Conservation (phyloP, 2,888 invertebrate genomes). For the Helicoverpa assulta region DNA sequence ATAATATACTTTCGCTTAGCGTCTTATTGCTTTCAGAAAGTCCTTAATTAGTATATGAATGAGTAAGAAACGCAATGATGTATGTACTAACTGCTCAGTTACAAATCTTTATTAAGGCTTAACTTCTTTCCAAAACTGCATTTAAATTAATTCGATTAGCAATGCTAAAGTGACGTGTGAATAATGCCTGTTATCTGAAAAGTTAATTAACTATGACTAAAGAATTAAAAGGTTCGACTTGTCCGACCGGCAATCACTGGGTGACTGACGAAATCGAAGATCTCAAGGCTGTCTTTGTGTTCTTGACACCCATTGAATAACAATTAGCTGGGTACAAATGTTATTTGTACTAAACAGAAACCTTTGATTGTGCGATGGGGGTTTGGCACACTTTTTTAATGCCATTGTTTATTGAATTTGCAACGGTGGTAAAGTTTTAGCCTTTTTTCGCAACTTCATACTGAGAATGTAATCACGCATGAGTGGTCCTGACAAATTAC, state of each 20-base stretch:
- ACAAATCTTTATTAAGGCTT: no score
- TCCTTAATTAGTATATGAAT: background rate
- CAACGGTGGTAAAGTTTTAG: conserved; percentile 6
- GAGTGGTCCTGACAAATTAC: conserved; percentile 3
- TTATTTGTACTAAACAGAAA: conserved; percentile 37
- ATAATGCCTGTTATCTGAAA: conserved; percentile 22
- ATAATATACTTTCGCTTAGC: background rate
- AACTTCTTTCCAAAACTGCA: conserved; percentile 1
- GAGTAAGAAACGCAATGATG: no score
- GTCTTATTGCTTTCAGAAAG: background rate
- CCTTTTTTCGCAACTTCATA: conserved; percentile 5
- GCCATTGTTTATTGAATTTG: conserved; percentile 50
- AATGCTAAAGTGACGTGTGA: conserved; percentile 16
- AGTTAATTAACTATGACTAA: conserved; percentile 42
- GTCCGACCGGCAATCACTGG: conserved; percentile 35
- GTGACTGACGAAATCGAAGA: conserved; percentile 71
- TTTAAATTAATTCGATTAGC: conserved; percentile 14
- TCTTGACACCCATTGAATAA: conserved; percentile 78
- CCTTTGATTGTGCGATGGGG: conserved; percentile 44
- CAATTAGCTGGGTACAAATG: conserved; percentile 65
- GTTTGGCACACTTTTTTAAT: conserved; percentile 37
- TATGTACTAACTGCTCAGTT: no score
- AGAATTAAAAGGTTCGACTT: conserved; percentile 46
- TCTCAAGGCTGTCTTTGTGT: conserved; percentile 73
- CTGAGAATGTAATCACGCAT: conserved; percentile 5